Percentiles rank a stretch among this genome's conserved stretches.
Conservation (phyloP, 2,888 invertebrate species). For the Calephelis perditalis region DNA sequence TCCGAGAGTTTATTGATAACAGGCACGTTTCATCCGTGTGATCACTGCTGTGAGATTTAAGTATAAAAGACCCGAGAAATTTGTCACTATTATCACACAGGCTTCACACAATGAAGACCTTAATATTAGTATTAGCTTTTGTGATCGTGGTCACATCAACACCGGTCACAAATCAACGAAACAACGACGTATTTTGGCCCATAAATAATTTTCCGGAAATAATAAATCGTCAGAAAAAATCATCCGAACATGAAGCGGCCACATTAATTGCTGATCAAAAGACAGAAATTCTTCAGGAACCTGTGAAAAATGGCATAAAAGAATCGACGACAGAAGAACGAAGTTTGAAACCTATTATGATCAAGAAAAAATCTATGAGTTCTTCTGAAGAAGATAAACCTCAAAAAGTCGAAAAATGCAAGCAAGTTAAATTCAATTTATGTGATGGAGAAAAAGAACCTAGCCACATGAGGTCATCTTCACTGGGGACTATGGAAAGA, state of each 20-base stretch:
- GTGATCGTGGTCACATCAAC: conserved; percentile 49
- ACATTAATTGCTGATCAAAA: conserved; percentile 15
- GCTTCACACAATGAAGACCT: conserved; percentile 58
- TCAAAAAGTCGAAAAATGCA: conserved; percentile 52
- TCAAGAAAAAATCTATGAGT: conserved; percentile 55
- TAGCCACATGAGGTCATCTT: conserved; percentile 35
- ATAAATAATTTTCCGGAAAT: conserved; percentile 29
- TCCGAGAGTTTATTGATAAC: conserved; percentile 22
- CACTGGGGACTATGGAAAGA: conserved; percentile 32
- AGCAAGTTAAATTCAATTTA: conserved; percentile 57
- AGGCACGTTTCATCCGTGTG: conserved; percentile 53
- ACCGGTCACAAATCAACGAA: conserved; percentile 43
- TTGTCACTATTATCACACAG: conserved; percentile 45
- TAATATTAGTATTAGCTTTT: conserved; percentile 54
- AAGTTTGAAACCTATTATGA: conserved; percentile 45
- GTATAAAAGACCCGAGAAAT: conserved; percentile 52
- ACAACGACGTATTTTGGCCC: conserved; percentile 31
- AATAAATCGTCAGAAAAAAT: conserved; percentile 47
- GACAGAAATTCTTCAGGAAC: conserved; percentile 3
- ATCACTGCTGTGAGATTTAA: conserved; percentile 32
- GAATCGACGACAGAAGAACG: conserved; percentile 36
- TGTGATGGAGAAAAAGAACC: conserved; percentile 47
- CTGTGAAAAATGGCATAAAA: conserved; percentile 19
- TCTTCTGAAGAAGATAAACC: conserved; percentile 55
- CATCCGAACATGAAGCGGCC: conserved; percentile 29